These are phyloP conservation scores for Microplitis mediator DNA, from an alignment of 1,140 invertebrate genomes.

Conservation along the genomic window DNA sequence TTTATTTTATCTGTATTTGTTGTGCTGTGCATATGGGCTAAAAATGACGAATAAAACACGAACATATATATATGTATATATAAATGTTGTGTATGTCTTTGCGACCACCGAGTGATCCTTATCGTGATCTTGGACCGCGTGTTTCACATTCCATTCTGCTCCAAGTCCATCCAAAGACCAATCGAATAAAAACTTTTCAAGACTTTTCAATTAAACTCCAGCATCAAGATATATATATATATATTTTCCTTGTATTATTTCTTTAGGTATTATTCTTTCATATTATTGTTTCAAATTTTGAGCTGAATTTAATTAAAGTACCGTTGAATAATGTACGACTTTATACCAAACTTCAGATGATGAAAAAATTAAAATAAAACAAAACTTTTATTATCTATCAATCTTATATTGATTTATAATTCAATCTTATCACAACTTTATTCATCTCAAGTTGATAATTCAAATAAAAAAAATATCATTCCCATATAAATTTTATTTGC, in stretches of 20 bases:
- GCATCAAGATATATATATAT: background rate
- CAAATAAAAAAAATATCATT: too few species aligned
- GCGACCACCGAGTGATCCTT: constrained; percentile 20
- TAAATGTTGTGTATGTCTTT: constrained; percentile 3
- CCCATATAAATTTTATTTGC: too few species aligned
- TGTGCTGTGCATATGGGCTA: constrained; percentile 1
- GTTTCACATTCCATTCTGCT: constrained; percentile 27
- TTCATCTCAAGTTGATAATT: too few species aligned
- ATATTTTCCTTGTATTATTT: background rate
- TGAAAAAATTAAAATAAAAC: constrained; percentile 19
- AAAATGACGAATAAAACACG: constrained; percentile 22
- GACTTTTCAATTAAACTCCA: constrained; percentile 22
- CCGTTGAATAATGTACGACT: too few species aligned
- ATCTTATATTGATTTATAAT: too few species aligned
- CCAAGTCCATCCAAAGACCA: constrained; percentile 22
- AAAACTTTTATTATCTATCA: background rate
- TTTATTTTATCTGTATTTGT: background rate
- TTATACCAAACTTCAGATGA: too few species aligned
- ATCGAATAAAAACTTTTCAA: constrained; percentile 23
- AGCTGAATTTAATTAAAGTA: too few species aligned
- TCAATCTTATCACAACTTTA: too few species aligned
- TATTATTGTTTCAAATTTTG: too few species aligned
- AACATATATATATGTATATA: background rate
- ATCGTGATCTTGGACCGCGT: constrained; percentile 23
- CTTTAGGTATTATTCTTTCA: too few species aligned